Evolutionary conservation across 2,797 vertebrate species (phyloP), one percentile per base, ranked within the genome.

Genomic region (Eupleurogrammus muticus): DNA sequence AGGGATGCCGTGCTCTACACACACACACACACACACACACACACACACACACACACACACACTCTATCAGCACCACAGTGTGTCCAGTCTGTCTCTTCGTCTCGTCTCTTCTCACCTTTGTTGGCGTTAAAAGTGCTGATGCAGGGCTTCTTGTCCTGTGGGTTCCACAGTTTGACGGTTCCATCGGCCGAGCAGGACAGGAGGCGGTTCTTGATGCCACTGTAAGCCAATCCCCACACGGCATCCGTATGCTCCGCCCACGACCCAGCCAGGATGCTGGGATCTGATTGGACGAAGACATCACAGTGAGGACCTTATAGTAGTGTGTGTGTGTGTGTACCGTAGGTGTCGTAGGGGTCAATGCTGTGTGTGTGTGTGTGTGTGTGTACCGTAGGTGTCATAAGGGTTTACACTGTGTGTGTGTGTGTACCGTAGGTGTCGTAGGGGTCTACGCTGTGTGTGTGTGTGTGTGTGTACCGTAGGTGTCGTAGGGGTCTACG

Each of bases 111-210:
- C 86, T 82, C 83, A 97, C 97, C 96, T 65, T 87, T 94, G 84
- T 96, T 93, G 76, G 92, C 81, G 90, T 97, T 97, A 85, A 97
- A 97, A 92, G 96, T 98, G 94, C 96, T 95, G 92, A 97, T 91
- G 92, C 97, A 99, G 57, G 96, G 96, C 61, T 93, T 89, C 86
- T 97, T 97, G 91, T 98, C 96, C 8, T 94, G 89, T 36, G 97
- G 96, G 91, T 96, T 96, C 98, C 97, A 99, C 83, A 99, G 95
- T 76, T 98, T 96, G 82, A 99, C 91, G 53, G 96, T 99, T 87
- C 98, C 98, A 74, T 99, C 98, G 66, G 97, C 97, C 34, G 98
- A 99, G 89, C 97, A 99, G 82, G 98, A 99, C 19, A 99, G 94
- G 87, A 99, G 96, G 14, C 96, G 95, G 92, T 96, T 96, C 92